Evolutionary conservation across 2,888 invertebrate genomes (phyloP).

Genomic region (Lasioglossum morio): DNA sequence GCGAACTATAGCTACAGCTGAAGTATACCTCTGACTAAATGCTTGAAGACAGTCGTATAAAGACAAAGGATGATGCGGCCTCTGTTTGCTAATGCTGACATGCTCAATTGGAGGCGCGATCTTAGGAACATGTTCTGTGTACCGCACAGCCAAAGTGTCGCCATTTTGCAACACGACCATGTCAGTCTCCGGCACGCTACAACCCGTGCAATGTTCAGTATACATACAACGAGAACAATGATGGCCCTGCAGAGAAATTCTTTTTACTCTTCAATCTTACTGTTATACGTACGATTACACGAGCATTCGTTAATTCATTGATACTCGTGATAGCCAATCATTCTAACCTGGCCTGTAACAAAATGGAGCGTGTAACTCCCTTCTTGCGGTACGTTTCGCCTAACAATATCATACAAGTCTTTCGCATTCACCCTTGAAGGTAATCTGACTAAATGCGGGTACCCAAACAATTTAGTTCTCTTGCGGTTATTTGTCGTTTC

Average conservation of each 20-base stretch:
- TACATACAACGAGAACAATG: conserved; percentile 87
- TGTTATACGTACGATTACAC: background rate
- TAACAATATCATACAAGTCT: conserved; percentile 85
- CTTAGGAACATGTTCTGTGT: conserved; percentile 82
- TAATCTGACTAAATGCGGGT: conserved; percentile 86
- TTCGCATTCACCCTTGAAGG: conserved; percentile 86
- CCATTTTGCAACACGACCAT: conserved; percentile 86
- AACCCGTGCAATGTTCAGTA: conserved; percentile 86
- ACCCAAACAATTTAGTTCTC: conserved; percentile 85
- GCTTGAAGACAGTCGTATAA: conserved; percentile 88
- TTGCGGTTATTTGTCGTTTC: conserved; percentile 85
- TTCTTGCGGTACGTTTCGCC: conserved; percentile 84
- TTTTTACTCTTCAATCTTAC: conserved; percentile 21
- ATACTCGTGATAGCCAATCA: background rate
- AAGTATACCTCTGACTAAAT: conserved; percentile 86
- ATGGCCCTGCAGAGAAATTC: conserved; percentile 84
- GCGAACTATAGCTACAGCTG: conserved; percentile 18
- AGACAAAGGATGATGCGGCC: conserved; percentile 86
- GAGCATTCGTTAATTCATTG: background rate
- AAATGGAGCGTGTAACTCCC: conserved; percentile 85
- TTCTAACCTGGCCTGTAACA: conserved; percentile 86
- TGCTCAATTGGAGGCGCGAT: conserved; percentile 84
- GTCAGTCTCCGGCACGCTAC: conserved; percentile 85
- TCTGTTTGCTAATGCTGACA: conserved; percentile 84
- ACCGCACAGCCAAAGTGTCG: conserved; percentile 86